phyloP scores from a whole-genome alignment of 2,113 vertebrate genomes.

The Myrmecobius fasciatus region DNA sequence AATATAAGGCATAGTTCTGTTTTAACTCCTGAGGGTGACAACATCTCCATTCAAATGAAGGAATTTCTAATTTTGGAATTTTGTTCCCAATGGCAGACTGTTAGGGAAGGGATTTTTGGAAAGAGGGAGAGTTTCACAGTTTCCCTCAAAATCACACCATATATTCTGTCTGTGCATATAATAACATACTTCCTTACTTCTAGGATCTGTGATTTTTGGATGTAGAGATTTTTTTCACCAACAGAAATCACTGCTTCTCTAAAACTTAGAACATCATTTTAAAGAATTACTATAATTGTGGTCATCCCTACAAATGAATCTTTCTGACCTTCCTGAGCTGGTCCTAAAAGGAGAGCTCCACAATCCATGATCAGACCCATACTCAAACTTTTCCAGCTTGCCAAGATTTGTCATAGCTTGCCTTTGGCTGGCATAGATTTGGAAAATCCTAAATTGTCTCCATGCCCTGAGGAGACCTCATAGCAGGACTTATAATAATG shows the following conservation, averaged over 20 bases:
- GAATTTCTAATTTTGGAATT: not conserved
- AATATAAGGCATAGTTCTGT: conserved; percentile 63
- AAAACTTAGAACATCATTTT: not conserved
- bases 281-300: not conserved
- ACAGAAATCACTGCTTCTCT: not conserved
- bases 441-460: not conserved
- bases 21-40: conserved; percentile 65
- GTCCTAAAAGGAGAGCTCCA: not conserved
- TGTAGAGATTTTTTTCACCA: not conserved
- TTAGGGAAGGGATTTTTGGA: conserved; percentile 74
- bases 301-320: not conserved
- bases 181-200: not conserved
- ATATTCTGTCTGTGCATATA: not conserved
- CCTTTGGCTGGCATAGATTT: not conserved
- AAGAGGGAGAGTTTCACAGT: conserved; percentile 71
- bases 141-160: conserved; percentile 56
- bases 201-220: not conserved
- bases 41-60: conserved; percentile 22
- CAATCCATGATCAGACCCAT: not conserved
- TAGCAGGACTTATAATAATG: not conserved
- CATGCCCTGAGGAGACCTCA: not conserved
- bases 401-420: not conserved
- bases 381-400: not conserved
- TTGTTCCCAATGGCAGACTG: not conserved
- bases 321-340: not conserved